phyloP scores from a whole-genome alignment of 2,797 vertebrate genomes.

The Thamnophis elegans region DNA sequence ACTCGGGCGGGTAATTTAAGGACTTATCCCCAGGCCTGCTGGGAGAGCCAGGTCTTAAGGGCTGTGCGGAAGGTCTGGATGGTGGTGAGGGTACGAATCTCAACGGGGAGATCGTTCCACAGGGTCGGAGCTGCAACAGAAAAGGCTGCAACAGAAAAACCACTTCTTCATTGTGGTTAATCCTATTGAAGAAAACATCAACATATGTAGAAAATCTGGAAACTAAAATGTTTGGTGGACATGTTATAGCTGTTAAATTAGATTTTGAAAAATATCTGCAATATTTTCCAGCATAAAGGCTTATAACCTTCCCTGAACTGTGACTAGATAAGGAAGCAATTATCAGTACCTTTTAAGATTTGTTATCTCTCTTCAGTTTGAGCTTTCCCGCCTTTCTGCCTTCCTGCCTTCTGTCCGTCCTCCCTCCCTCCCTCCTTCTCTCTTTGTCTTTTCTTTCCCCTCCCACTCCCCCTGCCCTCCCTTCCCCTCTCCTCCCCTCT shows the following conservation, averaged over 20 bases:
- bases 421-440: not conserved
- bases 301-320: not conserved
- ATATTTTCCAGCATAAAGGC: not conserved
- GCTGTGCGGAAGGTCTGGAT: too few relatives aligned
- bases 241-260: not conserved
- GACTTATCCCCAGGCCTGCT: too few relatives aligned
- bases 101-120: too few relatives aligned
- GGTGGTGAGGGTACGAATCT: too few relatives aligned
- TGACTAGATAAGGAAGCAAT: not conserved
- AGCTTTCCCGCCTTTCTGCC: not conserved
- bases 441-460: fast-evolving
- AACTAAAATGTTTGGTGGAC: not conserved
- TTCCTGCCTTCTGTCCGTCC: not conserved
- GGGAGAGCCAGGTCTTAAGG: too few relatives aligned
- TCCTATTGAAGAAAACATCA: not conserved
- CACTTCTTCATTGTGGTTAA: not conserved
- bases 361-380: not conserved
- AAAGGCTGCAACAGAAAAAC: too few relatives aligned
- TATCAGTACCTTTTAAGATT: not conserved
- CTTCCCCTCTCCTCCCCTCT: too few relatives aligned
- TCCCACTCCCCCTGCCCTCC: too few relatives aligned
- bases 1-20: too few relatives aligned
- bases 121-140: too few relatives aligned
- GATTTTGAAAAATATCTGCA: not conserved
- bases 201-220: not conserved